These are phyloP conservation scores for Epirrhoe tristata DNA, from an alignment of 2,888 invertebrate species.

Conservation along the genomic window DNA sequence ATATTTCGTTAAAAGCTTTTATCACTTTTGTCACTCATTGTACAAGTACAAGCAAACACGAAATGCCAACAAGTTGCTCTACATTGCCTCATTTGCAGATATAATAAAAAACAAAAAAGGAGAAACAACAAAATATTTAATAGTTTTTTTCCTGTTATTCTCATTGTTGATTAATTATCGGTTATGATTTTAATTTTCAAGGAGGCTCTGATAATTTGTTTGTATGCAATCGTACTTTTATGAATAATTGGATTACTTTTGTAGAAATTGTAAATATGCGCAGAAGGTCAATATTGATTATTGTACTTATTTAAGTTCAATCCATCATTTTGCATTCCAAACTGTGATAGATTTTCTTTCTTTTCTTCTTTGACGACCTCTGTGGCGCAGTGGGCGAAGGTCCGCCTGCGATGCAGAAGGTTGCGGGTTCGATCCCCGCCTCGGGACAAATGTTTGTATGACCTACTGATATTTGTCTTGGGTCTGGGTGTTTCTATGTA, in stretches of 20 bases:
- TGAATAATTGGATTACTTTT: not conserved
- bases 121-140: slow-evolving; percentile 5
- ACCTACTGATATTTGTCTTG: too few relatives aligned
- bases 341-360: too few relatives aligned
- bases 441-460: too few relatives aligned
- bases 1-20: not conserved
- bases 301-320: not conserved
- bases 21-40: not conserved
- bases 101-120: not conserved
- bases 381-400: too few relatives aligned
- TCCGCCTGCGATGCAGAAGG: too few relatives aligned
- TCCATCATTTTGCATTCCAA: not conserved
- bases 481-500: too few relatives aligned
- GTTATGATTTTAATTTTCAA: slow-evolving; percentile 24
- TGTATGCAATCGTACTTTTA: not conserved
- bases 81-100: slow-evolving; percentile 3
- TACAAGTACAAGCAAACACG: not conserved
- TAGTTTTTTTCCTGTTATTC: slow-evolving; percentile 17
- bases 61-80: slow-evolving; percentile 18
- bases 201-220: slow-evolving; percentile 23
- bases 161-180: not conserved
- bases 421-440: too few relatives aligned
- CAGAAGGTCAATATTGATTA: not conserved
- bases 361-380: too few relatives aligned
- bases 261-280: not conserved